Evolutionary conservation across 1,140 invertebrate species (phyloP).

Genomic region (Halesus radiatus): DNA sequence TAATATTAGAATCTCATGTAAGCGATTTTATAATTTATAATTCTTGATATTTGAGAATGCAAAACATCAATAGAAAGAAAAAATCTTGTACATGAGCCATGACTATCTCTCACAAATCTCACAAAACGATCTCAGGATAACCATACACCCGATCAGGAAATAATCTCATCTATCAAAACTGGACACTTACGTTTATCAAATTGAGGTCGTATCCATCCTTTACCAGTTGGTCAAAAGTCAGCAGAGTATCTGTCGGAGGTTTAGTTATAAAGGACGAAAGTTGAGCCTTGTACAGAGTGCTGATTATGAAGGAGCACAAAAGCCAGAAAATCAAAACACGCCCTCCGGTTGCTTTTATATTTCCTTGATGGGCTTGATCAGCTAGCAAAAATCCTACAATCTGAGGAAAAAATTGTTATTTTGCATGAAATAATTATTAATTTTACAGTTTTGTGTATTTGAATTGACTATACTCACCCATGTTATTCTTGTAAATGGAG

Average conservation of each 20-base stretch:
- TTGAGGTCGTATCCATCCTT: slow-evolving; percentile 6
- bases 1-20: too few relatives aligned
- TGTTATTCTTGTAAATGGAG: neutral
- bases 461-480: neutral
- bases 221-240: neutral
- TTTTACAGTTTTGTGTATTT: neutral
- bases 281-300: neutral
- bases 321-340: slow-evolving; percentile 18
- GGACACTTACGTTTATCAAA: neutral
- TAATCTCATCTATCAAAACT: too few relatives aligned
- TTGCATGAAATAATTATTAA: too few relatives aligned
- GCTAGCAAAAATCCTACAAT: too few relatives aligned
- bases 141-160: too few relatives aligned
- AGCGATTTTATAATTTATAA: too few relatives aligned
- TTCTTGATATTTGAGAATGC: too few relatives aligned
- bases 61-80: too few relatives aligned
- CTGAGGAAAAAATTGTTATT: too few relatives aligned
- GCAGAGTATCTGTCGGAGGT: neutral
- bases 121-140: too few relatives aligned
- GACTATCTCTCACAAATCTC: too few relatives aligned
- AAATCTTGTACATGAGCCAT: too few relatives aligned
- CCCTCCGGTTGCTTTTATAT: neutral
- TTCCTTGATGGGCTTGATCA: neutral
- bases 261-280: slow-evolving; percentile 2
- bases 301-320: neutral